Base-by-base conservation (phyloP, 1,140 invertebrate species). In the Mizuhopecten yessoensis region DNA sequence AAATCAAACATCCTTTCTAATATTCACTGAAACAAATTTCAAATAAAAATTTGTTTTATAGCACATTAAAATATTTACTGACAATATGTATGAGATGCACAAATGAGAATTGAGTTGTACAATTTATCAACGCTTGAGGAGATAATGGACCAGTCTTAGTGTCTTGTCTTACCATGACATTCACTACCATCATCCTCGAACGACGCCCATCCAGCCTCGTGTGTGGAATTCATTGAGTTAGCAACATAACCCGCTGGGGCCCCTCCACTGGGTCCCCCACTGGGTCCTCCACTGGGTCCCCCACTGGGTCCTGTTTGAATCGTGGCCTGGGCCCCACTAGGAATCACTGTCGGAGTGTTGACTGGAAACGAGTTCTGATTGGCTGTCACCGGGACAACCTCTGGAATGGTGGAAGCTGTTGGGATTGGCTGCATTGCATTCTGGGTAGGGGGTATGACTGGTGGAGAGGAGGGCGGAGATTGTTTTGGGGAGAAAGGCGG, bases 121-220 rank as follows among this genome's bases (percentile, higher is more conserved):
- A 7, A 45, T 45, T 45, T 45, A 20, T 45, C 42, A 17, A 45
- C 9, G 17, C 17, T 1, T 20, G 1, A 17, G 17, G 42, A 45
- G 1, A 45, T 45, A 45, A 45, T 45, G 17, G 42, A 15, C 9
- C 42, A 45, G 13, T 13, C 36, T n/a, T n/a, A n/a, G 36, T 39
- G 36, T 39, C 36, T 34, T 7, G 34, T 33, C 34, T 87, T 57
- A 96, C 95, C 95, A 91, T 96, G 95, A 93, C 93, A 75, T 75
- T 75, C 57, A 29, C 57, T 94, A 90, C 96, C 95, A 89, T 96
- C 96, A 91, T 96, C 96, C 88, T 96, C 95, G 95, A 96, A 96
- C 34, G 94, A 95, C 3, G 96, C 94, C 96, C 96, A 96, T 33
- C 94, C 95, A 89, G 36, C 93, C 86, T 95, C 95, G 90, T 93